phyloP scores from a whole-genome alignment of 2,113 vertebrate genomes.

The Puffinus mauretanicus region DNA sequence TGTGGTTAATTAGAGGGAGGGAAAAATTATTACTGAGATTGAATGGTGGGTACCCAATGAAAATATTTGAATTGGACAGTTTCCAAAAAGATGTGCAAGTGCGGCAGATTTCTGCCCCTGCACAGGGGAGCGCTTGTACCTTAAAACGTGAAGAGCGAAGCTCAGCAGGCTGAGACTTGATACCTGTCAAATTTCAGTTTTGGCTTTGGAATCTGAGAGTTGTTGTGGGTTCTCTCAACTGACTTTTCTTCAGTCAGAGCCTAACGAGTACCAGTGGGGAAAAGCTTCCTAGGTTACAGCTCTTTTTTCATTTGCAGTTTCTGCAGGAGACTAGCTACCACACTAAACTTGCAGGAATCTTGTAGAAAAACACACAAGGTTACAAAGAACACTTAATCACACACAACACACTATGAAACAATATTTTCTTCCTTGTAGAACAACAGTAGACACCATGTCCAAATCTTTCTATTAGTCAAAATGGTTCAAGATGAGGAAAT shows the following conservation, averaged over 20 bases:
- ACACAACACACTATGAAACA: background rate
- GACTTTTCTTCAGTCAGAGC: background rate
- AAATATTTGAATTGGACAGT: background rate
- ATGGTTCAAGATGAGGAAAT: background rate
- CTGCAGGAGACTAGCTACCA: background rate
- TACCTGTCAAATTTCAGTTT: background rate
- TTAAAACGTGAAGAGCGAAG: background rate
- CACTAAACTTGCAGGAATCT: background rate
- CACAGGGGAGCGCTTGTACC: no score
- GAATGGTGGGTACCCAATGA: background rate
- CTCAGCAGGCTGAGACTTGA: background rate
- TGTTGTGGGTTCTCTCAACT: background rate
- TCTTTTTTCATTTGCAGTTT: background rate
- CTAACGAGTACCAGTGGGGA: background rate
- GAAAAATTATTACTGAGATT: background rate
- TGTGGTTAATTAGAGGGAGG: background rate
- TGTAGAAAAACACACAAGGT: background rate
- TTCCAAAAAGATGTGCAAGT: background rate
- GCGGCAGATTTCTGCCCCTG: background rate
- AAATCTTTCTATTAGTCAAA: background rate
- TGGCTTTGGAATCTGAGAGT: background rate
- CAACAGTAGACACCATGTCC: background rate
- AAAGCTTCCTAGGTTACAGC: background rate
- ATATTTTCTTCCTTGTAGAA: background rate
- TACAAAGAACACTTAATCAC: background rate